Evolutionary conservation across 2,888 invertebrate genomes (phyloP), one percentile per base, ranked within the genome.

Genomic region (Hemistola chrysoprasaria): DNA sequence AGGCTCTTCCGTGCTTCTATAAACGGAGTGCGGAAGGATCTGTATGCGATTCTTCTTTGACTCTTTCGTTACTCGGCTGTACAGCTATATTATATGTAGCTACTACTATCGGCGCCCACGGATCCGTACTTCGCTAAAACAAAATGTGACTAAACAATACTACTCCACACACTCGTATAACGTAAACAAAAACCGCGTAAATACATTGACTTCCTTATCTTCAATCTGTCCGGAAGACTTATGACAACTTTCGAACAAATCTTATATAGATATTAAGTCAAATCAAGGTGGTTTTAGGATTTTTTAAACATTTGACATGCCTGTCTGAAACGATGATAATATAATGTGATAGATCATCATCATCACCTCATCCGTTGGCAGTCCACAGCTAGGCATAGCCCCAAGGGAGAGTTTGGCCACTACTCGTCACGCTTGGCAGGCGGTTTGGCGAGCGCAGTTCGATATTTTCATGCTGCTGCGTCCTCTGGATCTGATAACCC

Each of bases 1-100:
- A 52, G 62, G 55, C 55, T 77, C 79, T 84, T 86, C 86, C 86
- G 86, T 59, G 58, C 69, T 50, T 71, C 84, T 84, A 82, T 82
- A 85, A 78, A 77, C 74, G 74, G 83, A 72, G 56, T 62, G 71
- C 81, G 86, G 86, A 86, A 85, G 76, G 64, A 44, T 50, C 53
- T 8, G 32, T 25, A 26, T 69, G 63, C 62, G 72, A 68, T 62
- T 61, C 56, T 56, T 48, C 38, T 50, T 44, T 36, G 29, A 25
- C 29, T 32, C 31, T 28, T 32, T 20, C 3, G 6, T 8, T 20
- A 8, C n/a, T 20, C 21, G 20, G 2, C 1, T 9, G 2, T 40
- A 36, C 45, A 30, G 43, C 56, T 38, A 48, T 4, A 16, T 16
- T 3, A 16, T 3, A 16, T 16, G 4, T 3, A 16, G 16, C 21